Base-by-base conservation (phyloP, 2,797 vertebrate genomes). In the Coracias cyanogaster region DNA sequence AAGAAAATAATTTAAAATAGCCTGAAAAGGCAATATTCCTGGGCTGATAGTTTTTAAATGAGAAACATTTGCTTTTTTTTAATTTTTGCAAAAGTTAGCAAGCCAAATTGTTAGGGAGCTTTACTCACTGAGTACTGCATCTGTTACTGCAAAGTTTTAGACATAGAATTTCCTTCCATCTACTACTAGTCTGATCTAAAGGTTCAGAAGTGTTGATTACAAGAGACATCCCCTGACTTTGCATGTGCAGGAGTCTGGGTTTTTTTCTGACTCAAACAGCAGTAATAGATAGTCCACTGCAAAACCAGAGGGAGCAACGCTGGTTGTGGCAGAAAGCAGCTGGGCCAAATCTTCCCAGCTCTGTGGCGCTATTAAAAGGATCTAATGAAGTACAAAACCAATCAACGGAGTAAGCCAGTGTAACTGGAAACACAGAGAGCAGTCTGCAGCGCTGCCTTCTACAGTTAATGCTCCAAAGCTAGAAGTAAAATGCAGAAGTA, bases 161-260 rank as follows among this genome's bases (percentile, higher is more conserved):
- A 20, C 13, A 12, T 9, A 12, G 43, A 18, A 9, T 18, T 43
- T 66, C 70, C 39, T 45, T 22, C 41, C 18, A 13, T 12, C 33
- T 78, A 21, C 25, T 17, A 0, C 20, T 21, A 12, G 31, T 45
- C 57, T 33, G 25, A 57, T 12, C 15, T 49, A 52, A 22, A 24
- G 48, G 51, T 48, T 64, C 22, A 21, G 29, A 62, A 22, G 31
- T 12, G 16, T 10, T 45, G 15, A 28, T 11, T 16, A 33, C 16
- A 64, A 74, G 49, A 57, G 51, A 65, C n/a, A 20, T 17, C 41
- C 72, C 22, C 20, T 31, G 26, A 22, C 46, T 58, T 37, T 31
- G 15, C 51, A 51, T 2, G 0, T 22, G 19, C 57, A 52, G 24
- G 54, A 57, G 12, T 41, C 46, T 45, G 18, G 0, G 0, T 2